phyloP scores from a whole-genome alignment of 2,888 invertebrate genomes.

The Lysandra coridon region DNA sequence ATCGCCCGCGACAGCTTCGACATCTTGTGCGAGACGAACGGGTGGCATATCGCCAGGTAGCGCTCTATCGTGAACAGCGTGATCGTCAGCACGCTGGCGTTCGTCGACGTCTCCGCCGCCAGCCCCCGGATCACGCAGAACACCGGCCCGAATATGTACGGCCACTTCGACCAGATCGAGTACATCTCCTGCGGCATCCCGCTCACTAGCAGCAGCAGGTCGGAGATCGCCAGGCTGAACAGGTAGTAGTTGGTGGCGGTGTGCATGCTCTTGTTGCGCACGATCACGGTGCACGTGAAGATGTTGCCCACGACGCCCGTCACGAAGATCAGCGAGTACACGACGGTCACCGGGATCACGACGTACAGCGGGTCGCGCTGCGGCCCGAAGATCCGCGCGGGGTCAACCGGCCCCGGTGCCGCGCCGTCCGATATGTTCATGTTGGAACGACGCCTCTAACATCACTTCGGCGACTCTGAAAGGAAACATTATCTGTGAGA shows the following conservation, averaged over 20 bases:
- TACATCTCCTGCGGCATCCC: slow-evolving; percentile 93
- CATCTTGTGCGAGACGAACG: slow-evolving; percentile 88
- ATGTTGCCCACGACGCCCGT: slow-evolving; percentile 90
- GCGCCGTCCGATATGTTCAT: slow-evolving; percentile 32
- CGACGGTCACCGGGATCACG: slow-evolving; percentile 86
- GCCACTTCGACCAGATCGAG: slow-evolving; percentile 87
- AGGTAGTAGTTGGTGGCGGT: slow-evolving; percentile 90
- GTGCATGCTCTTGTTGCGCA: slow-evolving; percentile 90
- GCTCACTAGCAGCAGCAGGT: slow-evolving; percentile 87
- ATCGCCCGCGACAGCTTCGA: slow-evolving; percentile 92
- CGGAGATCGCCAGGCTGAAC: slow-evolving; percentile 92
- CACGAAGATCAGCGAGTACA: slow-evolving; percentile 88
- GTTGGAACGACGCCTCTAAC: neutral
- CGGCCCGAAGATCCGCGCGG: slow-evolving; percentile 64
- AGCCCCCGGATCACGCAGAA: slow-evolving; percentile 90
- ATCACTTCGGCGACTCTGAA: slow-evolving; percentile 9
- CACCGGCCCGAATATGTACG: slow-evolving; percentile 87
- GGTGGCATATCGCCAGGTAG: slow-evolving; percentile 83
- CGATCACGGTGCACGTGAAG: slow-evolving; percentile 91
- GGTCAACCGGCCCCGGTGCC: slow-evolving; percentile 49
- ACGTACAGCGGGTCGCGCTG: slow-evolving; percentile 81
- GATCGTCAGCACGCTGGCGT: slow-evolving; percentile 88
- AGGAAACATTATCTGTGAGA: neutral
- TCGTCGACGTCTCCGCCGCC: slow-evolving; percentile 89
- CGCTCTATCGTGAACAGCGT: slow-evolving; percentile 92